Evolutionary conservation across 2,888 invertebrate species (phyloP), one percentile per base, ranked within the genome.

Genomic region (Synergus japonicus): DNA sequence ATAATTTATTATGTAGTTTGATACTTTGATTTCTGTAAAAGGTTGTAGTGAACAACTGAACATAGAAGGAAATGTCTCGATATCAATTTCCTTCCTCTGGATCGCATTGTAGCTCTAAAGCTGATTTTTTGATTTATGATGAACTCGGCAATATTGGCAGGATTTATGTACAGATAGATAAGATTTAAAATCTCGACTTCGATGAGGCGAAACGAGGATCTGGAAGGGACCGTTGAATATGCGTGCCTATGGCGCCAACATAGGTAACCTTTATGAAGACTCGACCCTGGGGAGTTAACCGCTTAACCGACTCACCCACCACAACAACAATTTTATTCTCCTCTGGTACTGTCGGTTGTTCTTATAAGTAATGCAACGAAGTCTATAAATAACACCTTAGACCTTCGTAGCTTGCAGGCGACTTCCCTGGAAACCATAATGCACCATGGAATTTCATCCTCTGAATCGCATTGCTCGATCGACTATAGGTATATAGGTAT

Each of bases 271-370:
- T 64, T 64, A 63, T 12, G 12, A 64, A 64, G 64, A 64, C 64
- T 64, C 64, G 64, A 64, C 64, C 64, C 29, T 64, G 64, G 64
- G 29, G 64, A 64, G 64, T 64, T 64, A 64, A 64, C 64, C 64
- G 29, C 29, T 37, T 64, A 29, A 64, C 64, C 64, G 37, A 64
- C 64, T 63, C 64, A 64, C 64, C 29, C 37, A 29, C 37, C 12
- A 5, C 37, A 37, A 12, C 13, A 37, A 64, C 29, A 3, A n/a
- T n/a, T n/a, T n/a, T n/a, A 29, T 29, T 29, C 29, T 29, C 29
- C 29, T 29, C 29, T 29, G 3, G 29, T 29, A 29, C 29, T 29
- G 29, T 29, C 29, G 29, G 29, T 29, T 29, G 29, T 2, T 29
- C 29, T 29, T 29, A 29, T 64, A 64, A 64, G 64, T 64, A 64